Percentiles rank a stretch among this genome's conserved stretches.
Evolutionary conservation across 1,140 invertebrate genomes (phyloP).

Genomic region (Papilio polytes): DNA sequence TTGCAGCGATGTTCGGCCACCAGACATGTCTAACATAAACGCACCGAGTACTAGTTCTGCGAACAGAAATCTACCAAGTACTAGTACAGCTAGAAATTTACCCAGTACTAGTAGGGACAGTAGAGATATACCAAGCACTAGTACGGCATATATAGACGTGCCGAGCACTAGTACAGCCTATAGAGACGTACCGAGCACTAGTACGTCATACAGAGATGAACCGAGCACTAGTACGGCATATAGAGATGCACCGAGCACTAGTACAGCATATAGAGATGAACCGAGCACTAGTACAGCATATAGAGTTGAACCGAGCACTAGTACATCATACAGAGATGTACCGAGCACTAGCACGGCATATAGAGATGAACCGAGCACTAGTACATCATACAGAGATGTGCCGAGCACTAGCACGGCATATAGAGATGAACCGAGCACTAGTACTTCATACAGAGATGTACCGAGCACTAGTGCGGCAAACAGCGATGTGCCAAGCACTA

Average conservation of each 20-base stretch:
- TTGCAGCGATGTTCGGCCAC: constrained; percentile 75
- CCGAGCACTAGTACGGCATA: not conserved
- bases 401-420: not conserved
- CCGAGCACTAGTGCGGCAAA: not conserved
- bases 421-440: not conserved
- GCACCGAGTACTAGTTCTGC: constrained; percentile 60
- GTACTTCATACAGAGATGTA: too few relatives aligned
- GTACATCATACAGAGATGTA: too few relatives aligned
- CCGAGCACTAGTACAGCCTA: too few relatives aligned
- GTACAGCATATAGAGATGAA: not conserved
- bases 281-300: too few relatives aligned
- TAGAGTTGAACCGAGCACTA: too few relatives aligned
- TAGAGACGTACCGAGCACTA: too few relatives aligned
- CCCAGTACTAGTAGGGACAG: not conserved
- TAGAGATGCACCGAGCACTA: not conserved
- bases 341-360: too few relatives aligned
- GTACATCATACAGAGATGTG: not conserved
- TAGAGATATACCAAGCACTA: too few relatives aligned
- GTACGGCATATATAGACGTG: too few relatives aligned
- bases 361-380: not conserved
- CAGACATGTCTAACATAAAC: constrained; percentile 69
- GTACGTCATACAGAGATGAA: too few relatives aligned
- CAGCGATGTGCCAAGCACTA: not conserved
- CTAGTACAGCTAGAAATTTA: not conserved
- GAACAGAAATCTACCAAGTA: constrained; percentile 71